These are phyloP conservation scores for Ormyrus thymus DNA, from an alignment of 2,888 invertebrate genomes.

Conservation along the genomic window DNA sequence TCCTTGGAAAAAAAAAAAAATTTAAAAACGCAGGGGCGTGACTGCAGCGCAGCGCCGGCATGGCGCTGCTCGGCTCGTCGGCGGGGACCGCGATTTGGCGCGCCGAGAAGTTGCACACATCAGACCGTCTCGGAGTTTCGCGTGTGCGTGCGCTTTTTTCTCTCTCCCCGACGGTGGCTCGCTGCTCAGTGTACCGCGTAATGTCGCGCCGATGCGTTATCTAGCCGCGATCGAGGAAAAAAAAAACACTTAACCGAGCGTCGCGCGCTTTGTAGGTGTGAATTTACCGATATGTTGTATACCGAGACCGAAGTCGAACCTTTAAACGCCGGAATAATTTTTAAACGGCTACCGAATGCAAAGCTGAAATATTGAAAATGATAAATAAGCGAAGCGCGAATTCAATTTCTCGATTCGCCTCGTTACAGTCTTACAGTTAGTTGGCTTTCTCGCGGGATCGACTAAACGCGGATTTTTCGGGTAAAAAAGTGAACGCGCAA, in stretches of 20 bases:
- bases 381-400: too few relatives aligned
- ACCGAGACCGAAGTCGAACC: too few relatives aligned
- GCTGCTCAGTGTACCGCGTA: constrained; percentile 38
- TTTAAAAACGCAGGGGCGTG: constrained; percentile 1
- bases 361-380: too few relatives aligned
- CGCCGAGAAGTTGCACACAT: not conserved
- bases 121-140: not conserved
- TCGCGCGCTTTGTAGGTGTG: too few relatives aligned
- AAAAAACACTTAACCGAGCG: too few relatives aligned
- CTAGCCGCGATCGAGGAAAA: not conserved
- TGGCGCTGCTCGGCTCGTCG: constrained; percentile 1
- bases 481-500: not conserved
- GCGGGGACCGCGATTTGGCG: constrained; percentile 24
- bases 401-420: too few relatives aligned
- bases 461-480: constrained; percentile 3
- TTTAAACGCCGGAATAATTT: too few relatives aligned
- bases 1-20: not conserved
- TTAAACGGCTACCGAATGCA: too few relatives aligned
- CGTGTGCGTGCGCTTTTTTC: constrained; percentile 20
- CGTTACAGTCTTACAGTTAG: too few relatives aligned
- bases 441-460: too few relatives aligned
- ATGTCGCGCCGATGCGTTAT: constrained; percentile 28
- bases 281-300: too few relatives aligned
- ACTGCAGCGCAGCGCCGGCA: constrained; percentile 17
- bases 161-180: constrained; percentile 1